Evolutionary conservation across 1,140 invertebrate genomes (phyloP), one percentile per base, ranked within the genome.

Genomic region (Drosophila nebulosa): DNA sequence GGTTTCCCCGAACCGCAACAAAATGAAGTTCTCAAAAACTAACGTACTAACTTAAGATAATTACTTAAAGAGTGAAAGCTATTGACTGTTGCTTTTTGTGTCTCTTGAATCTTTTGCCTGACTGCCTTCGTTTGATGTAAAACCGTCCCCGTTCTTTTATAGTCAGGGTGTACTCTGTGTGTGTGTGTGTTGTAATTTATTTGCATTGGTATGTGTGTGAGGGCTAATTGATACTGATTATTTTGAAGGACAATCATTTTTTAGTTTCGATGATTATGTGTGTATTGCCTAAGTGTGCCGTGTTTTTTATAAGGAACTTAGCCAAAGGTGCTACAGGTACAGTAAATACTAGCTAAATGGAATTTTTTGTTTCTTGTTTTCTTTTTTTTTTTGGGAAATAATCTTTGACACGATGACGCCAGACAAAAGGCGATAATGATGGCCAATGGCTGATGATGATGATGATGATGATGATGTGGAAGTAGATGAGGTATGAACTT

Each of bases 141-240:
- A 32, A 21, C 50, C 68, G 67, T 32, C 26, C 14, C 21, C 14
- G 32, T 14, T 32, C 30, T 12, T 35, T 52, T 21, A 27, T n/a
- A 7, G 21, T 22, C 52, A 42, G 51, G 27, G 14, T 53, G 24
- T 7, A 26, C 12, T 46, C 36, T 68, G 14, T 61, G 21, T 14
- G 24, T 74, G 55, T 70, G 60, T 65, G 52, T 69, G 42, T 70
- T 62, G 57, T 56, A 39, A 35, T 16, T 64, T 65, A 30, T 55
- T 46, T 66, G 42, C 36, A 32, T 64, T 46, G 9, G 16, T 60
- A 35, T 60, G 16, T 59, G 62, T 74, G 64, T 64, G 76, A 55
- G 57, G 55, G 57, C 78, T 69, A 73, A 88, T 88, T 81, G 68
- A 62, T 79, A 75, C 75, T 79, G 83, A 89, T 88, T 88, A 89